A percentile compares a stretch with the other conserved stretches of the same genome.
phyloP scores from a whole-genome alignment of 2,797 vertebrate genomes.

The Microctenopoma stevenorrisi region DNA sequence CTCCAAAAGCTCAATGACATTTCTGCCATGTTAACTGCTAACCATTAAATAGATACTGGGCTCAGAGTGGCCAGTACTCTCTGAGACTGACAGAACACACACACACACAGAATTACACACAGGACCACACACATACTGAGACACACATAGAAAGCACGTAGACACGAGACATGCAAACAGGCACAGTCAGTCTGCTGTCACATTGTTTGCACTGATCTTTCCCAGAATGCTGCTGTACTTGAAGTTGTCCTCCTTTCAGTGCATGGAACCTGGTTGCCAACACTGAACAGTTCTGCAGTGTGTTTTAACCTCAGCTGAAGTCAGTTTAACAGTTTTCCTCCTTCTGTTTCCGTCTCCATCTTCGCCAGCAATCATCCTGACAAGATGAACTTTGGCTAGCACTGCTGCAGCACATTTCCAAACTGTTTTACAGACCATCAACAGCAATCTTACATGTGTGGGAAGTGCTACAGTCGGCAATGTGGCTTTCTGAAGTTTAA shows the following conservation, averaged over 20 bases:
- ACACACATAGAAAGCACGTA: neutral
- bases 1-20: slow-evolving; percentile 60
- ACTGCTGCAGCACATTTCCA: slow-evolving; percentile 37
- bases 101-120: neutral
- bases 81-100: slow-evolving; percentile 7
- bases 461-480: slow-evolving; percentile 6
- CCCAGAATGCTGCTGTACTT: slow-evolving; percentile 20
- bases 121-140: neutral
- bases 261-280: slow-evolving; percentile 15
- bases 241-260: slow-evolving; percentile 19
- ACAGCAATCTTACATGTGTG: slow-evolving; percentile 6
- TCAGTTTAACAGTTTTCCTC: slow-evolving; percentile 30
- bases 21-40: slow-evolving; percentile 52
- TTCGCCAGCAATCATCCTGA: slow-evolving; percentile 29
- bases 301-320: slow-evolving; percentile 42
- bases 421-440: slow-evolving; percentile 21
- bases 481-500: slow-evolving; percentile 13
- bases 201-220: neutral
- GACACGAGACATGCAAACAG: neutral
- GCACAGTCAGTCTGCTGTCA: slow-evolving; percentile 7
- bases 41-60: slow-evolving; percentile 32
- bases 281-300: slow-evolving; percentile 36
- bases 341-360: slow-evolving; percentile 29
- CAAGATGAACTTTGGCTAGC: slow-evolving; percentile 13
- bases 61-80: slow-evolving; percentile 9